Evolutionary conservation across 2,888 invertebrate species (phyloP).

Genomic region (Lochmaea capreae): DNA sequence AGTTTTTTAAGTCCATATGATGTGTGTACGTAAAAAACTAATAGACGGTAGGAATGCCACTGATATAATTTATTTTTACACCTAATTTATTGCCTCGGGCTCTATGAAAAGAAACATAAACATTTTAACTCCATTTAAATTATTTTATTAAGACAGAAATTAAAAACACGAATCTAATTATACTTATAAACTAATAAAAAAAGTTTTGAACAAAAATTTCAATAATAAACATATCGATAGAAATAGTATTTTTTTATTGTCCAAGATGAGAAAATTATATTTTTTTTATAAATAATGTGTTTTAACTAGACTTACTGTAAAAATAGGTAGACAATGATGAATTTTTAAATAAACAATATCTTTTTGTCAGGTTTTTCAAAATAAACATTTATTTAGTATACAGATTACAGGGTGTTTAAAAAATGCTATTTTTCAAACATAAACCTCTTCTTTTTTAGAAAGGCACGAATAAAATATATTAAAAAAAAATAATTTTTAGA

Average conservation of each 20-base stretch:
- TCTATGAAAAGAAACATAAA: slow-evolving; percentile 7
- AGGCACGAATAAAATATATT: too few relatives aligned
- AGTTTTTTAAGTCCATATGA: neutral
- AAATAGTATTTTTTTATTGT: neutral
- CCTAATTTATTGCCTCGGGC: slow-evolving; percentile 1
- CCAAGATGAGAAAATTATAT: neutral
- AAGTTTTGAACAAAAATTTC: neutral
- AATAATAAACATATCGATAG: neutral
- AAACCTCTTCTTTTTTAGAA: too few relatives aligned
- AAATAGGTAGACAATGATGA: too few relatives aligned
- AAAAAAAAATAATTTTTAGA: neutral
- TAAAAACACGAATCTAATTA: neutral
- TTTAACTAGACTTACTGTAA: too few relatives aligned
- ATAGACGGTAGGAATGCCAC: neutral
- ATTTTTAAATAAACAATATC: too few relatives aligned
- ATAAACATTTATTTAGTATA: too few relatives aligned
- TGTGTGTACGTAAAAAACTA: neutral
- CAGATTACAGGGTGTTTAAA: too few relatives aligned
- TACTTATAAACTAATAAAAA: neutral
- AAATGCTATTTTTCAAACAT: too few relatives aligned
- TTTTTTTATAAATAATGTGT: neutral
- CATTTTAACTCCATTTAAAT: neutral
- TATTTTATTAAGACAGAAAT: slow-evolving; percentile 2
- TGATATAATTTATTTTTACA: slow-evolving; percentile 10
- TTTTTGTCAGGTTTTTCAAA: too few relatives aligned